Evolutionary conservation across 2,797 vertebrate genomes (phyloP).

Genomic region (Bradypodion pumilum): DNA sequence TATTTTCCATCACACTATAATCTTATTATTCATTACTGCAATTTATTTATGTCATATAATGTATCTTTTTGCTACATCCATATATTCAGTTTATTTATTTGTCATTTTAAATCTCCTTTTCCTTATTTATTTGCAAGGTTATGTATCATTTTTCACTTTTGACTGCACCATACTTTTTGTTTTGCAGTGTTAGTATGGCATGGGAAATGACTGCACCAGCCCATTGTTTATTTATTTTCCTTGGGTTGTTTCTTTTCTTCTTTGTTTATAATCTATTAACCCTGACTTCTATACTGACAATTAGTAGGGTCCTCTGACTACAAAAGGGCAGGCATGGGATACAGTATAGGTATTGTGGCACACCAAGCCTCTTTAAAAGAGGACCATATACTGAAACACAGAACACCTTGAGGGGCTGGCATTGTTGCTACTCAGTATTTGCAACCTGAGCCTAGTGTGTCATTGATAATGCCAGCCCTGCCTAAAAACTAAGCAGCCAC

Average conservation of each 20-base stretch:
- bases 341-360: background rate
- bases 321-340: background rate
- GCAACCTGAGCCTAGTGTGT: background rate
- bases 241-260: background rate
- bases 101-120: too few relatives aligned
- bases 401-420: background rate
- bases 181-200: background rate
- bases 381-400: background rate
- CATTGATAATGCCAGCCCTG: background rate
- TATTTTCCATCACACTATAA: too few relatives aligned
- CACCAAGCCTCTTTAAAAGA: background rate
- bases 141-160: background rate
- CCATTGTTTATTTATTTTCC: background rate
- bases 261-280: too few relatives aligned
- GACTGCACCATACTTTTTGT: background rate
- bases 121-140: too few relatives aligned
- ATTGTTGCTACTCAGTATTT: background rate
- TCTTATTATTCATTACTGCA: too few relatives aligned
- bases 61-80: too few relatives aligned
- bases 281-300: too few relatives aligned
- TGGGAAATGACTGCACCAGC: background rate
- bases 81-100: too few relatives aligned
- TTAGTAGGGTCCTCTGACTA: background rate
- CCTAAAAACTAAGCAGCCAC: too few relatives aligned
- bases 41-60: too few relatives aligned